Conservation (phyloP, 2,113 vertebrate species). For the Sturnus vulgaris region DNA sequence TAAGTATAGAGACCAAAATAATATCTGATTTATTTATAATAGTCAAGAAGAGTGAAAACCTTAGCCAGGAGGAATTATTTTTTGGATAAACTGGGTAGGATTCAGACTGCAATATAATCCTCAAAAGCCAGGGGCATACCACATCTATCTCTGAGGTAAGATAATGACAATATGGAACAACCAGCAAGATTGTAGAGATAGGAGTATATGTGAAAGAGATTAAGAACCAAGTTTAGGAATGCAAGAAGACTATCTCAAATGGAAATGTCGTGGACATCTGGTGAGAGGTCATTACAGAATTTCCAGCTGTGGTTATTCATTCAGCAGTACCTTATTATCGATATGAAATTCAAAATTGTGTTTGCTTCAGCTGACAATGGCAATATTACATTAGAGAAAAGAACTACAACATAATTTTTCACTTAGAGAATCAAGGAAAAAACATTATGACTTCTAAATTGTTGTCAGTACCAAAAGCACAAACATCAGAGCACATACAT, state of each 20-base stretch:
- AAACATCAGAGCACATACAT: not conserved
- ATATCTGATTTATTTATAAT: not conserved
- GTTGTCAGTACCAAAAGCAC: not conserved
- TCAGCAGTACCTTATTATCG: not conserved
- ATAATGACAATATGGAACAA: not conserved
- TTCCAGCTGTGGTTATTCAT: not conserved
- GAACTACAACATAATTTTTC: not conserved
- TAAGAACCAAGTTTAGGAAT: not conserved
- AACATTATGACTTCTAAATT: not conserved
- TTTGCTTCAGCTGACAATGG: not conserved
- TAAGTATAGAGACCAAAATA: not conserved
- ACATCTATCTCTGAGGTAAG: not conserved
- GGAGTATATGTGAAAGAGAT: not conserved
- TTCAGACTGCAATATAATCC: not conserved
- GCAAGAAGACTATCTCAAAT: not conserved
- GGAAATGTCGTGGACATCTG: not conserved
- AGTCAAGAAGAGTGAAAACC: not conserved
- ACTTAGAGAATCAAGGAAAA: not conserved
- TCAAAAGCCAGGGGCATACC: not conserved
- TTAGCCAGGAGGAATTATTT: not conserved
- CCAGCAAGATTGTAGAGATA: not conserved
- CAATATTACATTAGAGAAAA: not conserved
- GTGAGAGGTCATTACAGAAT: not conserved
- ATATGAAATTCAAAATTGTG: not conserved
- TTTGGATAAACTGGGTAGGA: not conserved